phyloP scores from a whole-genome alignment of 2,888 invertebrate species.

The Colletes collaris region DNA sequence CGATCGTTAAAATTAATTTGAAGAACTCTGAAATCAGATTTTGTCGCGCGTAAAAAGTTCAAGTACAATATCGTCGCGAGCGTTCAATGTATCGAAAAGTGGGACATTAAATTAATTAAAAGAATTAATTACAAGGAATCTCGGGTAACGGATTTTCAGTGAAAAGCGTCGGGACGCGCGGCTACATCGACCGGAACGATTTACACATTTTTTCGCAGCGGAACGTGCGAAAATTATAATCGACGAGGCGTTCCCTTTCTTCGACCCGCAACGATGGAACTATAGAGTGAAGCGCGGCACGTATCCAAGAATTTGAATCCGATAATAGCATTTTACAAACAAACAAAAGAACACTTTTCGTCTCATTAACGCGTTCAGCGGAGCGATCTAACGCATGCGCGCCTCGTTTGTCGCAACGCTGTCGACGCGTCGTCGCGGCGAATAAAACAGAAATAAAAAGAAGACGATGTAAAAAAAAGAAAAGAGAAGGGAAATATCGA shows the following conservation, averaged over 20 bases:
- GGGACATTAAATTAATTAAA: conserved; percentile 14
- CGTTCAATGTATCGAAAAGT: neutral
- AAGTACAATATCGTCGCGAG: neutral
- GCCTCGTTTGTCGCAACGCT: conserved; percentile 14
- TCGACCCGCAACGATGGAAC: neutral
- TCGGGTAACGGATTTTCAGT: neutral
- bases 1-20: neutral
- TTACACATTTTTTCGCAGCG: conserved; percentile 3
- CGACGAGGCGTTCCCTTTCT: conserved; percentile 1
- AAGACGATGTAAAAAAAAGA: neutral
- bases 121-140: conserved; percentile 23
- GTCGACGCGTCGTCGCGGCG: neutral
- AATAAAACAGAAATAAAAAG: neutral
- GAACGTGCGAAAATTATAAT: conserved; percentile 12
- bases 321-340: conserved; percentile 39
- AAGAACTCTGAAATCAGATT: neutral
- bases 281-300: conserved; percentile 9
- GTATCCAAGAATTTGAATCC: conserved; percentile 30
- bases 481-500: neutral
- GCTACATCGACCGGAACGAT: neutral
- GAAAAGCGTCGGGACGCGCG: neutral
- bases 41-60: neutral
- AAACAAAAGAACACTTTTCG: conserved; percentile 28
- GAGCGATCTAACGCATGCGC: conserved; percentile 10
- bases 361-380: conserved; percentile 37